Evolutionary conservation across 2,113 vertebrate genomes (phyloP).

Genomic region (Hepsetus odoe): DNA sequence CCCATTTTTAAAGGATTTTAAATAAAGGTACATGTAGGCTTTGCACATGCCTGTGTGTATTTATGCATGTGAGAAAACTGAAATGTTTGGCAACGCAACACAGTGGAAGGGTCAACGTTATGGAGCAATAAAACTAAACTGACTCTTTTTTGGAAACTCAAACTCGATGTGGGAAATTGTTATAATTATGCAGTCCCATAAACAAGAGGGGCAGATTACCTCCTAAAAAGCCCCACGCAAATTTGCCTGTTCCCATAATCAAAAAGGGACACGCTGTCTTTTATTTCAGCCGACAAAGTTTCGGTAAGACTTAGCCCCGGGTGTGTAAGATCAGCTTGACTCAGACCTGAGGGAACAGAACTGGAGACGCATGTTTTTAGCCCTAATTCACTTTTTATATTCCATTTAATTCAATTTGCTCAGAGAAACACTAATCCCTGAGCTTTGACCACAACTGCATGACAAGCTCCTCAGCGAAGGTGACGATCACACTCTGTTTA

Average conservation of each 20-base stretch:
- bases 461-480: neutral
- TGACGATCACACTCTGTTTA: neutral
- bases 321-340: constrained; percentile 2
- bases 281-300: neutral
- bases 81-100: constrained; percentile 53
- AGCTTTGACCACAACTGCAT: neutral
- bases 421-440: constrained; percentile 8
- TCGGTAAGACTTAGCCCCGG: neutral
- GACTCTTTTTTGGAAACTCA: constrained; percentile 64
- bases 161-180: constrained; percentile 54
- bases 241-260: constrained; percentile 17
- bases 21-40: neutral
- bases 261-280: constrained; percentile 1
- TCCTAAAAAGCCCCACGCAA: constrained; percentile 19
- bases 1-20: too few relatives aligned
- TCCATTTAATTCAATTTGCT: constrained; percentile 29
- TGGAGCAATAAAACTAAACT: constrained; percentile 60
- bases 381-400: constrained; percentile 33
- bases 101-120: constrained; percentile 43
- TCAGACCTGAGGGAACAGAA: constrained; percentile 11
- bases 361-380: constrained; percentile 6
- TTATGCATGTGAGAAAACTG: neutral
- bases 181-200: constrained; percentile 55
- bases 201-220: constrained; percentile 31
- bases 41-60: neutral